These are phyloP conservation scores for Hermetia illucens DNA, from an alignment of 1,140 invertebrate genomes.

Conservation along the genomic window DNA sequence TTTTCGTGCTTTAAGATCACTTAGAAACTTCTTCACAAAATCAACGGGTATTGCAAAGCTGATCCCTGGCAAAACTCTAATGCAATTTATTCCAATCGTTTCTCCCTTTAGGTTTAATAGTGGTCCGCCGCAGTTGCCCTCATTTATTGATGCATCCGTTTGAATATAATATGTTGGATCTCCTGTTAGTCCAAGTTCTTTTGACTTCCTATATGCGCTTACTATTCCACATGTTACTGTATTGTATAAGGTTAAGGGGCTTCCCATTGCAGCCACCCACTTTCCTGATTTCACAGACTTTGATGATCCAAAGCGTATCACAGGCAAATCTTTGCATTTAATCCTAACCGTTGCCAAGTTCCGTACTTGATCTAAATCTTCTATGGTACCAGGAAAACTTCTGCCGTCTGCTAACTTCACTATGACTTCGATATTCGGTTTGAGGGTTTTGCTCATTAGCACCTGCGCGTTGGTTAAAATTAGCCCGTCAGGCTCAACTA, in stretches of 20 bases:
- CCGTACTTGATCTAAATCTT: conserved; percentile 60
- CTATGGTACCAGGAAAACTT: conserved; percentile 48
- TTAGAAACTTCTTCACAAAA: conserved; percentile 68
- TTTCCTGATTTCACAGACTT: conserved; percentile 58
- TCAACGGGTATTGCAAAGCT: conserved; percentile 88
- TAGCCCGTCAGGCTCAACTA: conserved; percentile 65
- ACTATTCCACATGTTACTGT: conserved; percentile 71
- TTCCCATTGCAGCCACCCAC: conserved; percentile 72
- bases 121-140: conserved; percentile 84
- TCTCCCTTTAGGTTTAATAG: conserved; percentile 79
- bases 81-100: conserved; percentile 80
- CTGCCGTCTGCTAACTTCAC: conserved; percentile 37
- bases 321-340: conserved; percentile 47
- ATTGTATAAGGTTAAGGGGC: conserved; percentile 64
- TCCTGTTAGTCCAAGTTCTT: conserved; percentile 65
- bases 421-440: conserved; percentile 46
- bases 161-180: conserved; percentile 80
- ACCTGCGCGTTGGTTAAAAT: conserved; percentile 90
- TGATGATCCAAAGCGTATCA: conserved; percentile 58
- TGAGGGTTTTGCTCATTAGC: conserved; percentile 53
- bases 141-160: conserved; percentile 83
- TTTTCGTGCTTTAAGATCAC: conserved; percentile 33
- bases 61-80: conserved; percentile 75
- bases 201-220: conserved; percentile 52
- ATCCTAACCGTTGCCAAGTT: conserved; percentile 72